These are phyloP conservation scores for Eriosoma lanigerum DNA, from an alignment of 1,140 invertebrate species.

Conservation along the genomic window DNA sequence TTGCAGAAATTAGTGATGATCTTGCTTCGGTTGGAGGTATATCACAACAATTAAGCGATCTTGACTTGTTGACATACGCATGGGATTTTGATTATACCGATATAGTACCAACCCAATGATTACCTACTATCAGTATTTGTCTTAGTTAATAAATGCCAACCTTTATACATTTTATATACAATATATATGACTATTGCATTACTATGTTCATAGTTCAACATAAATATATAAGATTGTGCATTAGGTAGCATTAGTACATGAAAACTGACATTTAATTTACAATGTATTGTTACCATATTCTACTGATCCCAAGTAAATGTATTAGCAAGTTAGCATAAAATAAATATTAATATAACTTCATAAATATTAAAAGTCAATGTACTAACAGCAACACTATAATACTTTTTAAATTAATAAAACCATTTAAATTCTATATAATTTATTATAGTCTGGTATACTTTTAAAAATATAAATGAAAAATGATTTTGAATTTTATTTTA, in stretches of 20 bases:
- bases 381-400: neutral
- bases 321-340: neutral
- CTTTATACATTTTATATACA: neutral
- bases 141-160: neutral
- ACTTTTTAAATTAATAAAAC: too few species aligned
- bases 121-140: constrained; percentile 20
- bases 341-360: neutral
- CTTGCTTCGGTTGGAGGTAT: constrained; percentile 44
- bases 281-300: neutral
- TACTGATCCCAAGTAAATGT: neutral
- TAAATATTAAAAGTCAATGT: neutral
- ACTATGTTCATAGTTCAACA: neutral
- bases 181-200: neutral
- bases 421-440: neutral
- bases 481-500: neutral
- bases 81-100: constrained; percentile 54
- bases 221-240: neutral
- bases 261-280: neutral
- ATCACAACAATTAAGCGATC: constrained; percentile 52
- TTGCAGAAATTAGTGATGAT: constrained; percentile 55
- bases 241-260: neutral
- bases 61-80: constrained; percentile 52
- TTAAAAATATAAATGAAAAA: neutral
- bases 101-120: constrained; percentile 4
- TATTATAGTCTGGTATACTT: too few species aligned